Evolutionary conservation across 2,797 vertebrate genomes (phyloP).

Genomic region (Helostoma temminkii): DNA sequence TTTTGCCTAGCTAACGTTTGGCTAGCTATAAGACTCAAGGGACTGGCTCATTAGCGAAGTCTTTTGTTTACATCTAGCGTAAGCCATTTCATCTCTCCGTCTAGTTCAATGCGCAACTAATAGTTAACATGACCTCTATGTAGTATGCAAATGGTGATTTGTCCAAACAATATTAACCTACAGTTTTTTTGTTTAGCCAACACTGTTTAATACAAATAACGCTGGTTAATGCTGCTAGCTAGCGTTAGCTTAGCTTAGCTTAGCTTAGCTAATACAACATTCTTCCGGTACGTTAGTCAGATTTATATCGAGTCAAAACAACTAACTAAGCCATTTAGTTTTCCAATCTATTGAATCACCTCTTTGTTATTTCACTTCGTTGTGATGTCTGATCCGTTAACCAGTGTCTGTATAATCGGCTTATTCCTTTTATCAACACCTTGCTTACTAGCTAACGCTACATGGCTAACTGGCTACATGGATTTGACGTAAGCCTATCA

Average conservation of each 20-base stretch:
- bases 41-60: background rate
- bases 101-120: background rate
- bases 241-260: conserved; percentile 55
- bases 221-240: conserved; percentile 3
- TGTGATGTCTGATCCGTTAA: background rate
- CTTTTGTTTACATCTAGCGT: conserved; percentile 62
- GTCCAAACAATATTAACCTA: fast-evolving
- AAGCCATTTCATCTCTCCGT: background rate
- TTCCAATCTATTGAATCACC: conserved; percentile 41
- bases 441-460: conserved; percentile 26
- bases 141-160: background rate
- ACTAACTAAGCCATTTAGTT: too few relatives aligned
- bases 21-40: background rate
- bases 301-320: conserved; percentile 11
- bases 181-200: background rate
- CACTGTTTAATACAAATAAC: background rate
- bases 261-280: conserved; percentile 37
- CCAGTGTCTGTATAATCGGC: background rate
- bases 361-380: conserved; percentile 1
- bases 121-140: fast-evolving
- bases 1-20: background rate
- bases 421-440: background rate
- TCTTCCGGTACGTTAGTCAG: background rate
- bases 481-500: conserved; percentile 34
- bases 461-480: conserved; percentile 49